Base-by-base conservation (phyloP, 2,797 vertebrate genomes). In the Otolemur crassicaudatus region DNA sequence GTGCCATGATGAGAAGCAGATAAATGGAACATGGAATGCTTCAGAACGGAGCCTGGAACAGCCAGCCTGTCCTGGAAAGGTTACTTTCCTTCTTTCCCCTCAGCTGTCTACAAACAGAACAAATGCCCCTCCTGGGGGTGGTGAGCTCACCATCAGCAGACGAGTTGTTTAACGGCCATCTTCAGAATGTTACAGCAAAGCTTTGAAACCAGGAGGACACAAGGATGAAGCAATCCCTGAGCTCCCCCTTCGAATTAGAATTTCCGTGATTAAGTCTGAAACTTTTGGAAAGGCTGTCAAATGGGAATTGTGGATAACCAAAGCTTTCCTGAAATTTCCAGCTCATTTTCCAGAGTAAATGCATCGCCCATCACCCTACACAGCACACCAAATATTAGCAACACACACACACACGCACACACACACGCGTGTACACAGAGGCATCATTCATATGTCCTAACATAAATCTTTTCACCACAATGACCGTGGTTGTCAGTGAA, bases 391-490 rank as follows among this genome's bases (percentile, higher is more conserved):
- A 97, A 94, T 97, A 97, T 97, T 96, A 94, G 83, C 69, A 91
- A 87, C 17, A 61, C 58, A 85, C 87, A 91, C 85, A 88, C 12
- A 70, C 14, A 58, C 60, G 82, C 22, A 89, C 69, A 82, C 80
- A 97, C 86, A 95, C 3, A 3, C 88, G 67, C 92, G 61, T 81
- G 77, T 92, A 95, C 87, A 98, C 96, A 97, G 95, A 97, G 90
- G 77, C 91, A 97, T 97, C 97, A 97, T 98, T 98, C 97, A 98
- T 97, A 82, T 82, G 75, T 96, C 17, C 22, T 85, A 97, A 97
- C 94, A 97, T 97, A 97, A 97, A 97, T 97, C 97, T 97, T 97
- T 96, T 97, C 96, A 97, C 97, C 97, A 97, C 97, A 98, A 97
- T 98, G 96, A 97, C 96, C 31, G 7, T 4, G 29, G 94, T 95